Evolutionary conservation across 2,888 invertebrate genomes (phyloP).

Genomic region (Congeria kusceri): DNA sequence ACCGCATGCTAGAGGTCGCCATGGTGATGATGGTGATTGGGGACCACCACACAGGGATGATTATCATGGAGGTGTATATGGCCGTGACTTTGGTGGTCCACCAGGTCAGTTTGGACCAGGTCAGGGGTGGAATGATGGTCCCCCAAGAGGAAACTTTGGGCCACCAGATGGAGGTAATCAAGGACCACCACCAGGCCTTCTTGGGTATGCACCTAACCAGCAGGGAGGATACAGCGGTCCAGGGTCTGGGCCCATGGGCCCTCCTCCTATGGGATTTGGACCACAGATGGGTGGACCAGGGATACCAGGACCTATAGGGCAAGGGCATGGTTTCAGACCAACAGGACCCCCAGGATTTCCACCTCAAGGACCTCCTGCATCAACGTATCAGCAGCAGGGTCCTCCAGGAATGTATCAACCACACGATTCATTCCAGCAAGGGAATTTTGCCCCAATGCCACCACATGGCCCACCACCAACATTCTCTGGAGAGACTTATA

Average conservation of each 20-base stretch:
- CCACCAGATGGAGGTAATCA: constrained; percentile 18
- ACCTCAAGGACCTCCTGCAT: constrained; percentile 19
- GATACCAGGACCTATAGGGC: constrained; percentile 2
- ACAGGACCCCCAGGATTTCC: constrained; percentile 34
- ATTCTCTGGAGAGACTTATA: constrained; percentile 51
- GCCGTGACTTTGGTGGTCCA: constrained; percentile 18
- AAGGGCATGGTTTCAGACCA: not conserved
- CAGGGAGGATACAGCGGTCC: constrained; percentile 19
- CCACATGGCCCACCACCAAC: constrained; percentile 28
- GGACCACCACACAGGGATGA: constrained; percentile 32
- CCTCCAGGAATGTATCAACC: constrained; percentile 13
- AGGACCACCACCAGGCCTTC: constrained; percentile 35
- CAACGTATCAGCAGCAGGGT: constrained; percentile 11
- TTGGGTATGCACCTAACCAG: constrained; percentile 29
- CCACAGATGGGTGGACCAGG: constrained; percentile 13
- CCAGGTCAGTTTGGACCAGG: constrained; percentile 27
- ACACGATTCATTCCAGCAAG: not conserved
- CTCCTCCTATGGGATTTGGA: constrained; percentile 13
- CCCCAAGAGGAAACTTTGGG: constrained; percentile 6
- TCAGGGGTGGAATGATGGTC: too few relatives aligned
- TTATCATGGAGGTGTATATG: constrained; percentile 17
- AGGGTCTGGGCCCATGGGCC: constrained; percentile 10
- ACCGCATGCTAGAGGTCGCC: constrained; percentile 10
- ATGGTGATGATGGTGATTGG: constrained; percentile 31
- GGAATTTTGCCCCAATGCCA: constrained; percentile 19